phyloP scores from a whole-genome alignment of 2,888 invertebrate genomes.

The Celastrina argiolus region DNA sequence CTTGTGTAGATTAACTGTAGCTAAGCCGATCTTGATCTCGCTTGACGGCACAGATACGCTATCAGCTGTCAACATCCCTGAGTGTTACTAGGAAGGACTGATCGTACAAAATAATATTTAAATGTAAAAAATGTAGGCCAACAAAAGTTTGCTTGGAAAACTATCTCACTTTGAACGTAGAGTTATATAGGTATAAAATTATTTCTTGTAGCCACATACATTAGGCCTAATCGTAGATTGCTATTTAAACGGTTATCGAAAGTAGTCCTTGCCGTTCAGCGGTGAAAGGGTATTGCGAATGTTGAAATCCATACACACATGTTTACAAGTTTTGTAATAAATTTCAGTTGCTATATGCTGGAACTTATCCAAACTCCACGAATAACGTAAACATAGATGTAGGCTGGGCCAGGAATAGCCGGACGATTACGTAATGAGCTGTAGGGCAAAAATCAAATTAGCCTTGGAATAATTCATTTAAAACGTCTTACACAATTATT shows the following conservation, averaged over 20 bases:
- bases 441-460: constrained; percentile 50
- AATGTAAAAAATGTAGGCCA: too few species aligned
- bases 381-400: constrained; percentile 20
- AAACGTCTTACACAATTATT: neutral
- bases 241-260: constrained; percentile 6
- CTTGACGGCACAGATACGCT: constrained; percentile 30
- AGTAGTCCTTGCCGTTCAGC: constrained; percentile 8
- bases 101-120: neutral
- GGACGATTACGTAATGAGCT: constrained; percentile 33
- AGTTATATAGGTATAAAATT: neutral
- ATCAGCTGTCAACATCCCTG: neutral
- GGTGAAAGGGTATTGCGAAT: neutral
- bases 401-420: constrained; percentile 7
- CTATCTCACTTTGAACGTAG: neutral
- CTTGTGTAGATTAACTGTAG: constrained; percentile 15
- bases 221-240: neutral
- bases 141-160: too few species aligned
- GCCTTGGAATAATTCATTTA: constrained; percentile 10
- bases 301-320: constrained; percentile 15
- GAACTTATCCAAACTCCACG: constrained; percentile 11
- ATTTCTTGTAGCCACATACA: neutral
- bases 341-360: constrained; percentile 14
- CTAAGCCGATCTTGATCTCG: constrained; percentile 34
- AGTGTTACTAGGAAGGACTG: neutral
- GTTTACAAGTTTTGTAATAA: constrained; percentile 17